A percentile compares a stretch with the other conserved stretches of the same genome.
Evolutionary conservation across 2,888 invertebrate genomes (phyloP).

Genomic region (Sclerodermus sp.): DNA sequence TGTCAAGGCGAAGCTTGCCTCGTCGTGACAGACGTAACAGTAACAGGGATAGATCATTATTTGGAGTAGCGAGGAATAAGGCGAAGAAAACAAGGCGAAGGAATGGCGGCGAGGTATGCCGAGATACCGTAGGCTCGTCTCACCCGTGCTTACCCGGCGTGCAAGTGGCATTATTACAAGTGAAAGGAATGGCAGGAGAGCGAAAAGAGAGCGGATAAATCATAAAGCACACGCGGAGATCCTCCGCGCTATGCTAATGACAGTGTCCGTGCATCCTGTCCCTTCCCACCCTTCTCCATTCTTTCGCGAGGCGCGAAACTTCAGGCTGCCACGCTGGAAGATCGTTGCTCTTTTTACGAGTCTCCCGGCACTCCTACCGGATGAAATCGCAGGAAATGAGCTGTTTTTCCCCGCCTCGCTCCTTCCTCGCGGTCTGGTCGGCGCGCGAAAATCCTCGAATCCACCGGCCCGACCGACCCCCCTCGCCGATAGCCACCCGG

Average conservation of each 20-base stretch:
- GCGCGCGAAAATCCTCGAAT: too few relatives aligned
- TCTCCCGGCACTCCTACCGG: conserved; percentile 3
- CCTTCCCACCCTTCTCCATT: conserved; percentile 21
- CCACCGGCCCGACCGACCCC: too few relatives aligned
- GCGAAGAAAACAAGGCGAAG: too few relatives aligned
- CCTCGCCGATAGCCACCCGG: too few relatives aligned
- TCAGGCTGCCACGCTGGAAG: conserved; percentile 22
- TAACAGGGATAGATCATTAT: conserved; percentile 4
- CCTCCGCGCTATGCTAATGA: conserved; percentile 47
- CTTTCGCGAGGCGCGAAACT: conserved; percentile 26
- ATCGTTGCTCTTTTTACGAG: conserved; percentile 19
- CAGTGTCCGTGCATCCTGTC: conserved; percentile 46
- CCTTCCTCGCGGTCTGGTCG: too few relatives aligned
- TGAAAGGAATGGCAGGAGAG: conserved; percentile 18
- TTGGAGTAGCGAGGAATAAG: too few relatives aligned
- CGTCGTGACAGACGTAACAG: not conserved
- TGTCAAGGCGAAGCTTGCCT: too few relatives aligned
- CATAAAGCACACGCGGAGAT: conserved; percentile 44
- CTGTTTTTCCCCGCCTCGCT: too few relatives aligned
- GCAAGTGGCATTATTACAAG: conserved; percentile 30
- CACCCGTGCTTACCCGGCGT: conserved; percentile 29
- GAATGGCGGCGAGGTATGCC: too few relatives aligned
- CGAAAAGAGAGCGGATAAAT: conserved; percentile 41
- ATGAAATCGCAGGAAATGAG: too few relatives aligned
- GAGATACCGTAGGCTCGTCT: conserved; percentile 3